Base-by-base conservation (phyloP, 1,140 invertebrate species). In the Triops cancriformis region DNA sequence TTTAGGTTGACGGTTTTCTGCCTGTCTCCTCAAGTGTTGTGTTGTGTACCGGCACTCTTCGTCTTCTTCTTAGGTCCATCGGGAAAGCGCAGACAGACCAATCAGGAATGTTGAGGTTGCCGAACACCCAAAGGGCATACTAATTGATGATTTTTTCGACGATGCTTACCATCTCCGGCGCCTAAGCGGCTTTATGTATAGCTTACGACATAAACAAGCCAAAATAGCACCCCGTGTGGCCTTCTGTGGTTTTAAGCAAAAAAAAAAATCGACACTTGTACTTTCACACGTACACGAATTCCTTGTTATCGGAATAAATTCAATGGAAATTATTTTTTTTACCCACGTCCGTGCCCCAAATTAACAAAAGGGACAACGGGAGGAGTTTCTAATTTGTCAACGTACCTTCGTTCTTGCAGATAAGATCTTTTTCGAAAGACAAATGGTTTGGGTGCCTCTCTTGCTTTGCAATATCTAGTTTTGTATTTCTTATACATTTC, bases 141-240 rank as follows among this genome's bases (percentile, higher is more conserved):
- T 64, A 64, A 64, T 64, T 64, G 51, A 64, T 23, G 51, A 64
- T 64, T 64, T 64, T n/a, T 64, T 64, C 51, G 51, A 64, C 14
- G 14, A 64, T 64, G 45, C 18, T 64, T n/a, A 11, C 14, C 6
- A 14, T n/a, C 14, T 64, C 18, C 51, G 51, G 51, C 51, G 51
- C 51, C 51, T 64, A 14, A 23, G 14, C 51, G 51, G 51, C 51
- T 14, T 10, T 64, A 23, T 64, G 14, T 23, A n/a, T 64, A 64
- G 9, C 51, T 23, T 23, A 64, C 51, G 18, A 23, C 51, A n/a
- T 23, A 6, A 64, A 64, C n/a, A 64, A 64, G 51, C 51, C 14
- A 64, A 23, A 3, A 23, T 11, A 64, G 51, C 51, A 64, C 51
- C 51, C 51, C 51, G 51, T 37, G 51, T 64, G 14, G 14, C 51